Evolutionary conservation across 2,888 invertebrate species (phyloP), one percentile per base, ranked within the genome.

Genomic region (Smittia sp.): DNA sequence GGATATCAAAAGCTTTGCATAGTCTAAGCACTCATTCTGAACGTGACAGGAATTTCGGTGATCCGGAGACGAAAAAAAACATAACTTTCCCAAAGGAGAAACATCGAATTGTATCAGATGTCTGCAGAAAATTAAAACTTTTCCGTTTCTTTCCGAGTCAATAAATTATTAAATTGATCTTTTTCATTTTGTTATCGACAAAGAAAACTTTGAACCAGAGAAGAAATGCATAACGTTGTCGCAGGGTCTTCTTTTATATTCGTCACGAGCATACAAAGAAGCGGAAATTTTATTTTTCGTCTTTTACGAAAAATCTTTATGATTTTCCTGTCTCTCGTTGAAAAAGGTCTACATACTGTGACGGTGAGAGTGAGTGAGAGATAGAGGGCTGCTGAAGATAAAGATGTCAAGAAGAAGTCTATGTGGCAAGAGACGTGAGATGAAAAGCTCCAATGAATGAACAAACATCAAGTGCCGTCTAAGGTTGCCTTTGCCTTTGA

Each of bases 381-480:
- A 58, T 18, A 22, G 18, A 18, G 58, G 22, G 32, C 32, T 32
- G 32, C n/a, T 62, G 38, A 52, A 38, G 72, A 72, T 72, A 72
- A 72, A 72, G 72, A 72, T 72, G 72, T 72, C 72, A 62, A 72
- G 62, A 22, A 15, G 27, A 54, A 38, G 58, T 62, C 20, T 70
- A 39, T 72, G 58, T 38, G 11, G 58, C 6, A 62, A 54, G 52
- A 39, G 72, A 24, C 22, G 27, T 32, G 39, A 62, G 62, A 62
- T 62, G 72, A 32, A 72, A 72, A 72, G 72, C 62, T 72, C 24
- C 69, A 54, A 41, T 69, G 41, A 69, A 22, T 72, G 20, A 15
- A 62, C 25, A 27, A 63, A 63, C 27, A n/a, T 63, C n/a, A 63
- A 27, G 65, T 65, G 65, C 15, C 65, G 24, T 32, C 32, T 20